These are phyloP conservation scores for Tethya wilhelma DNA, from an alignment of 37 sponge, comb jelly and placozoan genomes.

Conservation along the genomic window DNA sequence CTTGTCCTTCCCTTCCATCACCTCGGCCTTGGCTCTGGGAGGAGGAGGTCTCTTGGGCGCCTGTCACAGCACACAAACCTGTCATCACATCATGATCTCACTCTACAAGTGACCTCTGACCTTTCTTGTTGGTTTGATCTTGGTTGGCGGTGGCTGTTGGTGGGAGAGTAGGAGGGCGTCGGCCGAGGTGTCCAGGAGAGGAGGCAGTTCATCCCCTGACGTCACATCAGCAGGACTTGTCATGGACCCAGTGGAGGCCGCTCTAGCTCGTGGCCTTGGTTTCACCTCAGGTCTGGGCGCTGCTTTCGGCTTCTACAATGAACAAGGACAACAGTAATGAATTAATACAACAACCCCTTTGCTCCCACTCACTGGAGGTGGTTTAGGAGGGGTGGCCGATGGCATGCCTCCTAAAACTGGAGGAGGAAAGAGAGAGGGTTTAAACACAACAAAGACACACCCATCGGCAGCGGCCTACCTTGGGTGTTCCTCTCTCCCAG, in stretches of 20 bases:
- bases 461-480: background rate
- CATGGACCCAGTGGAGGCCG: slow-evolving; percentile 58
- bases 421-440: background rate
- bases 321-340: background rate
- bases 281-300: background rate
- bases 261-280: background rate
- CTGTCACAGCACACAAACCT: background rate
- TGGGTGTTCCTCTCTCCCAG: background rate
- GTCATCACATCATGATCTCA: background rate
- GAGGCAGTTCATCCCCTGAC: background rate
- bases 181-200: background rate
- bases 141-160: background rate
- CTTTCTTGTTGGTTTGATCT: background rate
- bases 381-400: slow-evolving; percentile 67
- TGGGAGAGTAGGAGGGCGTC: slow-evolving; percentile 15
- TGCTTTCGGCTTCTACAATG: slow-evolving; percentile 5
- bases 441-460: background rate
- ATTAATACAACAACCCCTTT: background rate
- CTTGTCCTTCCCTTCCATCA: slow-evolving; percentile 18
- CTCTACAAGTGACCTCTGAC: background rate
- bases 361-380: slow-evolving; percentile 57
- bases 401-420: slow-evolving; percentile 45
- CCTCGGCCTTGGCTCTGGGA: background rate
- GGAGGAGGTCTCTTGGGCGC: background rate
- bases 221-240: background rate